Conservation (phyloP, 2,797 vertebrate species). For the Calcarius lapponicus region DNA sequence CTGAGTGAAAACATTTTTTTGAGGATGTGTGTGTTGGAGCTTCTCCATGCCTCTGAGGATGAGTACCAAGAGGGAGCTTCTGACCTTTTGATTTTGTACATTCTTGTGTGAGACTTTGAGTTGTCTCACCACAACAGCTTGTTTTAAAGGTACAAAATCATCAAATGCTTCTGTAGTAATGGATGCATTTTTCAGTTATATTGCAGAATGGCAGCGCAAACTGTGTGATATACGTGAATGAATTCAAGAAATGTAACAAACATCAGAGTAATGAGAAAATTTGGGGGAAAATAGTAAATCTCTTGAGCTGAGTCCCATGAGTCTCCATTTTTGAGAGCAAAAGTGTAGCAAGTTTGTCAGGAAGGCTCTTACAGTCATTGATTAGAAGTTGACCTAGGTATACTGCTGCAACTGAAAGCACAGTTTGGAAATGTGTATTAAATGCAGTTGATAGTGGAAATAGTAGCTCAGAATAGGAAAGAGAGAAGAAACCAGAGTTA, state of each 20-base stretch:
- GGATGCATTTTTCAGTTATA: background rate
- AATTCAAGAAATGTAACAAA: background rate
- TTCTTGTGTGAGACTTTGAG: background rate
- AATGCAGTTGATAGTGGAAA: background rate
- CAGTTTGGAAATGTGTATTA: background rate
- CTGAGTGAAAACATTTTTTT: background rate
- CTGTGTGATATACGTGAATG: background rate
- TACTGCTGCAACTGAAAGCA: background rate
- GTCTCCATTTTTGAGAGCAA: background rate
- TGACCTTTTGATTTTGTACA: background rate
- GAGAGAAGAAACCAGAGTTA: background rate
- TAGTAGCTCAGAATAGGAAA: background rate
- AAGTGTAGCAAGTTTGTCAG: background rate
- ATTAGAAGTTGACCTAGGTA: background rate
- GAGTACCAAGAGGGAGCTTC: background rate
- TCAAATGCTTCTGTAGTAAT: background rate
- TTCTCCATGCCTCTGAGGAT: background rate
- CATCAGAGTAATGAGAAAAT: background rate
- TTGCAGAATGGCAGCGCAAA: background rate
- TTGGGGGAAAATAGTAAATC: background rate
- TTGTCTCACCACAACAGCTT: background rate
- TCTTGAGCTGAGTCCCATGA: background rate
- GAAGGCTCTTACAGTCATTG: background rate
- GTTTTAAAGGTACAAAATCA: background rate
- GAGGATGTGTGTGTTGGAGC: background rate